Evolutionary conservation across 1,140 invertebrate genomes (phyloP), one percentile per base, ranked within the genome.

Genomic region (Papilio machaon): DNA sequence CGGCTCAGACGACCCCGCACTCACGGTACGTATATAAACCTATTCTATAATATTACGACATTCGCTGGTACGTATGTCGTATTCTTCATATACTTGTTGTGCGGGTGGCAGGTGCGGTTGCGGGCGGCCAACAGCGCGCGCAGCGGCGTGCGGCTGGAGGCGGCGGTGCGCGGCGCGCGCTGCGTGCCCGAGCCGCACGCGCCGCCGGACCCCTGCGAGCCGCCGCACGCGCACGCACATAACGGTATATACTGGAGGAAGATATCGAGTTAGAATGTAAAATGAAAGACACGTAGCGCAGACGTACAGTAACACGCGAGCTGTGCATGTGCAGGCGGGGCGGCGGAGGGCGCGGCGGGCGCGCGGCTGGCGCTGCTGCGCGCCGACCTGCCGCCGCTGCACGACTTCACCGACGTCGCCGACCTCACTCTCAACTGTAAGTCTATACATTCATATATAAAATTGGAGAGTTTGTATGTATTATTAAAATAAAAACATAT

Each of bases 371-470:
- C 87, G 8, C 80, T 92, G 79, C 86, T 87, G 74, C 84, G 85
- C 23, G 19, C 87, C 23, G 82, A 85, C 38, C 83, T 92, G 3
- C 87, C 86, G 73, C 85, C 93, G 47, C 90, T 89, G 49, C 88
- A 89, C 84, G 83, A 86, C 38, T 89, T 90, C 75, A 82, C 84
- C 17, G 86, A 96, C 85, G 96, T 98, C 60, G 97, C 97, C 58
- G 96, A 95, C 77, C 94, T 98, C 77, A 96, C 97, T 81, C 96
- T 98, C 84, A 96, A 97, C 94, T 98, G 97, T 98, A 94, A 96
- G 96, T 96, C 47, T 80, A 54, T 30, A 19, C 6, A 77, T n/a
- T n/a, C n/a, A n/a, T n/a, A n/a, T n/a, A n/a, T n/a, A n/a, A n/a
- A n/a, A n/a, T n/a, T n/a, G n/a, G n/a, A n/a, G n/a, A n/a, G n/a